Percentiles rank a stretch among this genome's conserved stretches.
These are phyloP conservation scores for Pseudochirops cupreus DNA, from an alignment of 2,797 vertebrate genomes.

Conservation along the genomic window DNA sequence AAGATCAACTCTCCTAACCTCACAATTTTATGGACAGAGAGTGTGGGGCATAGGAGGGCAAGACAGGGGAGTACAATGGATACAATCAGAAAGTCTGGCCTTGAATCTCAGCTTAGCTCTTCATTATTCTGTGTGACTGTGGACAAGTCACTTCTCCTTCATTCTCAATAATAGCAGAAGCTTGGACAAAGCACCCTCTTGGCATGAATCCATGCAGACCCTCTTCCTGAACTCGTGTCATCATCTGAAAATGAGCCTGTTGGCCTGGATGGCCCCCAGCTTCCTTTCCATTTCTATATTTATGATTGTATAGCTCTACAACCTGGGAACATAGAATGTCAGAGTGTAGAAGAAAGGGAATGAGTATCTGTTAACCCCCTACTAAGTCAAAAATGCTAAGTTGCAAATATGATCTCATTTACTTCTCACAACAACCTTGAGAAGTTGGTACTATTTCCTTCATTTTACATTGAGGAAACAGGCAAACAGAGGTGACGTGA, in stretches of 20 bases:
- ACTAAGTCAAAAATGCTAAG: neutral
- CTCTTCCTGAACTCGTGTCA: neutral
- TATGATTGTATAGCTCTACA: no score
- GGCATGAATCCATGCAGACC: neutral
- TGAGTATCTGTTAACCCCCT: neutral
- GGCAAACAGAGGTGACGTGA: neutral
- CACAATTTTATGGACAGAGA: neutral
- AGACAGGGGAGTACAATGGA: neutral
- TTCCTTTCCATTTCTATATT: neutral
- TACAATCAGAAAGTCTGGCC: neutral
- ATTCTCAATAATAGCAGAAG: neutral
- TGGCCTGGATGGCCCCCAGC: neutral
- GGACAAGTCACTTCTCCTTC: neutral
- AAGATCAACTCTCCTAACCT: neutral
- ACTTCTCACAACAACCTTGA: neutral
- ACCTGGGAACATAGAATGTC: neutral
- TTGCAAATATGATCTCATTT: neutral
- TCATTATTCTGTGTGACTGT: neutral
- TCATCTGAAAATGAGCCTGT: neutral
- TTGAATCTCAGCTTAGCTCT: neutral
- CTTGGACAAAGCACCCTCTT: neutral
- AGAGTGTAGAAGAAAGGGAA: neutral
- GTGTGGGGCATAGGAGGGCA: neutral
- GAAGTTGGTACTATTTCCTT: conserved; percentile 7
- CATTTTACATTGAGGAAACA: neutral